A percentile compares a stretch with the other conserved stretches of the same genome.
Evolutionary conservation across 2,888 invertebrate genomes (phyloP).

Genomic region (Dryobotodes eremita): DNA sequence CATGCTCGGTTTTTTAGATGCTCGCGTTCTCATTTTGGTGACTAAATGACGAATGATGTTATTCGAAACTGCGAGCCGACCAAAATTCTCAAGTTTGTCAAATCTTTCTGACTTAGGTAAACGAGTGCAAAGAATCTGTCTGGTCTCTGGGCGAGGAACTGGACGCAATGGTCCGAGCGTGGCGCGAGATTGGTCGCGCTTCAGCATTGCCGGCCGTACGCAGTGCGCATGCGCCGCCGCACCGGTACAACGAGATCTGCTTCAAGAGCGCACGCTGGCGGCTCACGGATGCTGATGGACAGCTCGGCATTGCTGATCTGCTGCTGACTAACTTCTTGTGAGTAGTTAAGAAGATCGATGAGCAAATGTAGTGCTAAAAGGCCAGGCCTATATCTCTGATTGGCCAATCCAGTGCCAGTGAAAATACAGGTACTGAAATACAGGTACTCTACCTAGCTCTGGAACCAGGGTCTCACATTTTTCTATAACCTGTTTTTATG

Average conservation of each 20-base stretch:
- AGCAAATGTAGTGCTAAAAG: neutral
- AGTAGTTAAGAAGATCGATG: constrained; percentile 51
- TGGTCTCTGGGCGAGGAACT: constrained; percentile 97
- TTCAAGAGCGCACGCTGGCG: constrained; percentile 99
- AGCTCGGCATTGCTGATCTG: constrained; percentile 98
- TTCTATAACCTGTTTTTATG: too few relatives aligned
- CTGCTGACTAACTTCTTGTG: constrained; percentile 98
- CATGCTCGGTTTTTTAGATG: too few relatives aligned
- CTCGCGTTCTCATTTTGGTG: too few relatives aligned
- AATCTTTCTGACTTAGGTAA: constrained; percentile 89
- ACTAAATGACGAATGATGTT: too few relatives aligned
- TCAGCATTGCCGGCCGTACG: constrained; percentile 92
- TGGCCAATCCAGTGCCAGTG: too few relatives aligned
- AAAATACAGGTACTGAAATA: too few relatives aligned
- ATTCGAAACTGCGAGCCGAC: too few relatives aligned
- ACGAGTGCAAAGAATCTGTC: constrained; percentile 97
- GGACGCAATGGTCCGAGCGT: constrained; percentile 98
- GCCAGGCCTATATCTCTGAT: neutral
- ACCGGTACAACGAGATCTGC: constrained; percentile 96
- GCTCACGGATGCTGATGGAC: constrained; percentile 99
- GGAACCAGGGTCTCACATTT: too few relatives aligned
- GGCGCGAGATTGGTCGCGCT: constrained; percentile 93
- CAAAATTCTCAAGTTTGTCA: too few relatives aligned
- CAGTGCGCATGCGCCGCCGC: constrained; percentile 93
- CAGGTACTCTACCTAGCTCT: too few relatives aligned